phyloP scores from a whole-genome alignment of 64 coral and sea anemone species.

The Exaiptasia diaphana region DNA sequence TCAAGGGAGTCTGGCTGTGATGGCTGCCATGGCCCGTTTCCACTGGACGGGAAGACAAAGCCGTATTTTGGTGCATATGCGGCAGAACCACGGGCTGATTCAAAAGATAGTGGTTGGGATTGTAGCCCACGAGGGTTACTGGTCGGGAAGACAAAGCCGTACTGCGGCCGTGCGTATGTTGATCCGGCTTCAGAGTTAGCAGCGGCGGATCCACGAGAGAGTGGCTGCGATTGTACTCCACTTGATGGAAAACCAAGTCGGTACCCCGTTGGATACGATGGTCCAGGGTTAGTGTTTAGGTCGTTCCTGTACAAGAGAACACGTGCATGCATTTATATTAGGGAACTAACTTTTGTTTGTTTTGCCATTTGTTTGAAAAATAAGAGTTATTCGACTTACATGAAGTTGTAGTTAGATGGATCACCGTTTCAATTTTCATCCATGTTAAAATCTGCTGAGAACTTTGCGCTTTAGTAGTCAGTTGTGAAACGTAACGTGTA shows the following conservation, averaged over 20 bases:
- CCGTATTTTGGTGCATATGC: background rate
- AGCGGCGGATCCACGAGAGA: no score
- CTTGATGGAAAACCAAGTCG: no score
- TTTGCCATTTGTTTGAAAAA: background rate
- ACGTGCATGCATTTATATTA: background rate
- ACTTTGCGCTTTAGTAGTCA: no score
- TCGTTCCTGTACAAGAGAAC: background rate
- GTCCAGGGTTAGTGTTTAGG: no score
- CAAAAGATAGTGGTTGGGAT: background rate
- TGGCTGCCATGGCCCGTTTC: background rate
- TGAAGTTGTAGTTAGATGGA: constrained; percentile 11
- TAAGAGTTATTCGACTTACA: constrained; percentile 22
- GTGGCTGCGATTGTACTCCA: no score
- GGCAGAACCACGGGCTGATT: background rate
- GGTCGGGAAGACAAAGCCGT: no score
- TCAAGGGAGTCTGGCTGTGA: background rate
- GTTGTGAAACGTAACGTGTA: no score
- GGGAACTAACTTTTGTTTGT: background rate
- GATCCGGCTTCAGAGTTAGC: no score
- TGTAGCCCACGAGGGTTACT: background rate
- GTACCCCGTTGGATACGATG: no score
- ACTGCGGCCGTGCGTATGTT: no score
- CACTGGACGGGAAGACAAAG: background rate
- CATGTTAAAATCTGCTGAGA: background rate
- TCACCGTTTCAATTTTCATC: background rate